phyloP scores from a whole-genome alignment of 2,797 vertebrate species.

The Micrastur ruficollis region DNA sequence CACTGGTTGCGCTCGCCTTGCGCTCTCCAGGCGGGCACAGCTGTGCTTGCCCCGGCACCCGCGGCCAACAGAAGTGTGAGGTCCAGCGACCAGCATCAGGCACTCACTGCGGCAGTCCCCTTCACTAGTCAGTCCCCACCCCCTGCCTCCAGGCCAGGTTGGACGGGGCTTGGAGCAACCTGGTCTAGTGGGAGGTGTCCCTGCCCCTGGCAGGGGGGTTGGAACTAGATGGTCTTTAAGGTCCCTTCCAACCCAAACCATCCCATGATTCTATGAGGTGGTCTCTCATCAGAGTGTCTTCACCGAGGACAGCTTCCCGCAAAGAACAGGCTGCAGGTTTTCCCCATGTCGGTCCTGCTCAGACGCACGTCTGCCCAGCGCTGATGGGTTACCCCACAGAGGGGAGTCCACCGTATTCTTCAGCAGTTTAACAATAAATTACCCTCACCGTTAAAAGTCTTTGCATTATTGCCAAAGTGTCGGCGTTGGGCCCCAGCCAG shows the following conservation, averaged over 20 bases:
- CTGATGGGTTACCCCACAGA: background rate
- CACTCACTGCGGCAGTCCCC: fast-evolving
- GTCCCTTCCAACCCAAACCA: too few species aligned
- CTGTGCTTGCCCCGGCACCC: background rate
- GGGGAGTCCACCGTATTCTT: background rate
- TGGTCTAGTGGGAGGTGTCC: too few species aligned
- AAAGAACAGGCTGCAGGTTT: background rate
- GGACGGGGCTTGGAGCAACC: too few species aligned
- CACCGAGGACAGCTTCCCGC: fast-evolving
- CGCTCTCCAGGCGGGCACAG: background rate
- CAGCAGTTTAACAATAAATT: background rate
- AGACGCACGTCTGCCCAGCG: background rate
- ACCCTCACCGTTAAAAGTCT: background rate
- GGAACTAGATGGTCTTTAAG: too few species aligned
- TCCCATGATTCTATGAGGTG: too few species aligned
- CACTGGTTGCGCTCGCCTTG: fast-evolving
- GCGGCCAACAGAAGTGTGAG: fast-evolving
- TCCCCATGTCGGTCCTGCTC: fast-evolving
- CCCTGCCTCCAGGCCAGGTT: background rate
- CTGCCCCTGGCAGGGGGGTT: too few species aligned
- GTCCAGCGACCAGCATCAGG: fast-evolving
- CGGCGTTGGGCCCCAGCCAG: fast-evolving
- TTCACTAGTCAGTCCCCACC: background rate
- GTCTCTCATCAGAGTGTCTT: background rate
- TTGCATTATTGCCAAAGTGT: background rate